Percentiles rank a stretch among this genome's conserved stretches.
phyloP scores from a whole-genome alignment of 1,140 invertebrate species.

The Coenobita brevimanus region DNA sequence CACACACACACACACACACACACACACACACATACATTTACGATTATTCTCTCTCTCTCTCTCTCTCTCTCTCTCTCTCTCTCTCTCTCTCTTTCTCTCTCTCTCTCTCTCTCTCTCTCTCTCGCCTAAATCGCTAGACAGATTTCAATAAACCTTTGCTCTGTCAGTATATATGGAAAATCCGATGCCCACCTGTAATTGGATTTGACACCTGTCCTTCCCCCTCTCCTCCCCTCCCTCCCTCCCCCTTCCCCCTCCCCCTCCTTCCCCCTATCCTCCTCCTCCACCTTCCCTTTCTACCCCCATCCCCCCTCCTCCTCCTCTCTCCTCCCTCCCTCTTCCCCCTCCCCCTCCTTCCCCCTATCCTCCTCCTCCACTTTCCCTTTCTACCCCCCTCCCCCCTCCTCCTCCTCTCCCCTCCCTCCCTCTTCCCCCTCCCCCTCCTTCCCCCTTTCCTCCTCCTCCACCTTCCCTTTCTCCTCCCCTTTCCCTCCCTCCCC shows the following conservation, averaged over 20 bases:
- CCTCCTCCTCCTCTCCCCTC: background rate
- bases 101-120: background rate
- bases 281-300: background rate
- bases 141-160: too few relatives aligned
- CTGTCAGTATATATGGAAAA: too few relatives aligned
- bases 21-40: background rate
- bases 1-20: background rate
- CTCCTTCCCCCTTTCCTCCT: background rate
- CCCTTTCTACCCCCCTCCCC: background rate
- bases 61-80: too few relatives aligned
- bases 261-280: too few relatives aligned
- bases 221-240: background rate
- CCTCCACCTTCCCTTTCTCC: conserved; percentile 5
- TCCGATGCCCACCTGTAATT: too few relatives aligned
- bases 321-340: conserved; percentile 1
- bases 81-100: background rate
- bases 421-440: background rate
- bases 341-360: background rate
- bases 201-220: background rate
- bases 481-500: conserved; percentile 12
- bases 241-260: background rate
- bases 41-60: background rate
- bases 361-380: background rate
- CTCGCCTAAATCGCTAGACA: background rate
- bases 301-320: too few relatives aligned